Evolutionary conservation across 1,140 invertebrate species (phyloP), one percentile per base, ranked within the genome.

Genomic region (Trichonephila inaurata): DNA sequence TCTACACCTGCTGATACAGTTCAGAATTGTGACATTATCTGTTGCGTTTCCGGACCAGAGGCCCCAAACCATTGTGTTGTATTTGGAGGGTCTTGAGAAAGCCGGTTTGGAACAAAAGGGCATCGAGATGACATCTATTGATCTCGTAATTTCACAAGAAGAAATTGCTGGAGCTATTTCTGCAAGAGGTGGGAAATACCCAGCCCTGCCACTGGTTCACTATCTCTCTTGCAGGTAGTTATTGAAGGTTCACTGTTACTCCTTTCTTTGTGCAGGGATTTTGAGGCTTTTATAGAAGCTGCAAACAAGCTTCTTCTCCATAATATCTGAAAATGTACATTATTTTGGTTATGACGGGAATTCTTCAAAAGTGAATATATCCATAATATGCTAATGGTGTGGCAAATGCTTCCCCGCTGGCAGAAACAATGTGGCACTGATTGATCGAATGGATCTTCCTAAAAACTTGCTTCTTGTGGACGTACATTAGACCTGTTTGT

Each of bases 341-440:
- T 99, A 98, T 96, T 96, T 99, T 69, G 97, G 69, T 8, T 81
- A 98, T 94, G 98, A 98, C 95, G 98, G 98, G 98, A 33, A 98
- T 98, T 98, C 98, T 60, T 97, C 98, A 58, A 98, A 99, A 96
- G 99, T 99, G 97, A 99, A 99, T 96, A 97, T 99, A 98, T 99
- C 86, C 96, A 99, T 94, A 98, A 99, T 95, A 96, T 98, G 94
- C 97, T 99, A 95, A 96, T 97, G 95, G 98, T 3, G 97, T 99
- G 40, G 97, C 98, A 62, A 96, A 99, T 94, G 98, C 98, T 1
- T 98, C 98, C 14, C 96, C n/a, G n/a, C n/a, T 99, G 66, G 98
- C 98, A 0, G 99, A 99, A 96, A 98, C 98, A 61, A 97, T 99
- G 97, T n/a, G n/a, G 98, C 98, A 58, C 96, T 99, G 86, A 98